Base-by-base conservation (phyloP, 2,113 vertebrate genomes). In the Silurus glanis region DNA sequence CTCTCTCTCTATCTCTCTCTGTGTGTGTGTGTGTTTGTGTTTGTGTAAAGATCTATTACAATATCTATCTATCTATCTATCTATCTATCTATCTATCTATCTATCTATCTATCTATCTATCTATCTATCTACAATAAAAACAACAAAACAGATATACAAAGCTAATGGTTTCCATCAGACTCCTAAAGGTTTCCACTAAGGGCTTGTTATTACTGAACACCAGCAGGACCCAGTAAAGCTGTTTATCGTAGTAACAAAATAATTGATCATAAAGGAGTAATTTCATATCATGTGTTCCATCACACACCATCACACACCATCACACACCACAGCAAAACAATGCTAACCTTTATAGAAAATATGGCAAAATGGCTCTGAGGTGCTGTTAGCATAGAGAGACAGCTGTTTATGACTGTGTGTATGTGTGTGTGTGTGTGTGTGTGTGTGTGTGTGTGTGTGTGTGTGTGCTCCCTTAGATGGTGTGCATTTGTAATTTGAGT, bases 371-470 rank as follows among this genome's bases (percentile, higher is more conserved):
- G 9, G 8, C 71, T 55, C 51, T 78, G 53, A 79, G 51, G 14
- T 76, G 53, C 74, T 76, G 49, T 55, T 55, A 78, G 75, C 53
- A 79, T 55, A 79, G 56, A 79, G 14, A 19, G 47, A n/a, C 47
- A 53, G 72, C 10, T 51, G 71, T 51, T 74, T 74, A 56, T 37
- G 37, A 2, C 37, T 12, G 21, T 76, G 12, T 55, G 51, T 53
- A 9, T 55, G 74, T n/a, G 37, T 51, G 28, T 28, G 23, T 14
- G 37, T 12, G 21, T 76, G 12, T 55, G 51, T 53, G 23, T 55
- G 74, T n/a, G 37, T 51, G 49, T 28, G 23, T 14, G 58, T 71
- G 58, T 25, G 23, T 67, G 66, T 67, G 66, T 28, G 64, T 28
- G 64, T 28, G 64, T 45, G 66, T 69, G 25, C 25, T 61, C 59